phyloP scores from a whole-genome alignment of 2,113 vertebrate species.

The Diphyllodes magnificus region DNA sequence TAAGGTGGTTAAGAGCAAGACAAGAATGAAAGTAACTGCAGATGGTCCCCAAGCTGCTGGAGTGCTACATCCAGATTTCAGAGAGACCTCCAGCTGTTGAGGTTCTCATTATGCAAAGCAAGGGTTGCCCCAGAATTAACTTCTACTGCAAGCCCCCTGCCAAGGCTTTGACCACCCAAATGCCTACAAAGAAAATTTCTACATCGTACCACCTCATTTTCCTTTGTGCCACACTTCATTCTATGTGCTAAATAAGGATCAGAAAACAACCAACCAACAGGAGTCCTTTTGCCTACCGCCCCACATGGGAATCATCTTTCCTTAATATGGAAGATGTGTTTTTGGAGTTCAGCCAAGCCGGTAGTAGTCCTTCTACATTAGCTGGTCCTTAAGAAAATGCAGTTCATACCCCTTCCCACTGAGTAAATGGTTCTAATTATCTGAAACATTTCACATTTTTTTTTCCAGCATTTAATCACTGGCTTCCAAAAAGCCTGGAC shows the following conservation, averaged over 20 bases:
- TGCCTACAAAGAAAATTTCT: neutral
- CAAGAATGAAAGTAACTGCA: constrained; percentile 33
- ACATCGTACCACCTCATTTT: neutral
- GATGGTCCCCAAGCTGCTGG: constrained; percentile 8
- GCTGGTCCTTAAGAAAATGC: neutral
- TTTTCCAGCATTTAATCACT: neutral
- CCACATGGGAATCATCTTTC: neutral
- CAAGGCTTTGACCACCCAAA: neutral
- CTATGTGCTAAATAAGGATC: neutral
- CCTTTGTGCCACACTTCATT: neutral
- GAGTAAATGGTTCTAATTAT: constrained; percentile 32
- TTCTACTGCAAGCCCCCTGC: neutral
- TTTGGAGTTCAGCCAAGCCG: neutral
- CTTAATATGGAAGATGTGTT: neutral
- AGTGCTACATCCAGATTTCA: neutral
- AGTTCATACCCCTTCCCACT: constrained; percentile 30
- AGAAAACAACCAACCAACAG: neutral
- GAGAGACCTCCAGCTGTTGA: neutral
- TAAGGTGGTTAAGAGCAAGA: neutral
- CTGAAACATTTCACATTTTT: neutral
- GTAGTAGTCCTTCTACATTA: neutral
- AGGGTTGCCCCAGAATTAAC: neutral
- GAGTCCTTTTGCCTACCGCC: neutral
- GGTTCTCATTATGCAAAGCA: neutral
- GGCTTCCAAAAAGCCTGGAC: neutral